phyloP scores from a whole-genome alignment of 2,888 invertebrate genomes.

The Drosophila austrosaltans region DNA sequence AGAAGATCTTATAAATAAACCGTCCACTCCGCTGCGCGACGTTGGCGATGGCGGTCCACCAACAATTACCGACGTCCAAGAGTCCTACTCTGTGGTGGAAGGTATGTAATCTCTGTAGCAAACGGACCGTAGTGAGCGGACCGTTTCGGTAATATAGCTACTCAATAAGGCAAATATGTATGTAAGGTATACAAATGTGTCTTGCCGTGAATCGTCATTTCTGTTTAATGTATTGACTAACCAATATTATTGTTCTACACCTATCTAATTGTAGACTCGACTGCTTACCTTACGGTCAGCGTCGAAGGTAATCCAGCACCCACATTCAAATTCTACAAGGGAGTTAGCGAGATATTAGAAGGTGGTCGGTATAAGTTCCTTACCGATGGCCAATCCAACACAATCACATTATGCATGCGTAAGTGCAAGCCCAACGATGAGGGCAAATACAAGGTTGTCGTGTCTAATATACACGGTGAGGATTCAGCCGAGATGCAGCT shows the following conservation, averaged over 20 bases:
- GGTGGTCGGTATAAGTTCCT: conserved; percentile 97
- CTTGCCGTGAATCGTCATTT: neutral
- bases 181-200: neutral
- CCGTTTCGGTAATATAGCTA: neutral
- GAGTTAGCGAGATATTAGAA: conserved; percentile 95
- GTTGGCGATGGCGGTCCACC: conserved; percentile 93
- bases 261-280: conserved; percentile 87
- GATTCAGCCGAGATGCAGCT: conserved; percentile 98
- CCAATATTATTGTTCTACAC: conserved; percentile 3
- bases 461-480: conserved; percentile 97
- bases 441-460: conserved; percentile 95
- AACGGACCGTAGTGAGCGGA: no score
- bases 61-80: conserved; percentile 95
- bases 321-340: conserved; percentile 97
- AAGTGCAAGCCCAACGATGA: conserved; percentile 99
- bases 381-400: conserved; percentile 96
- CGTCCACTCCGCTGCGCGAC: conserved; percentile 93
- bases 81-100: conserved; percentile 98
- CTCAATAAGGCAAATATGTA: no score
- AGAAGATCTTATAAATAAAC: conserved; percentile 95
- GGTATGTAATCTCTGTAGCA: conserved; percentile 85
- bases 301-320: conserved; percentile 98
- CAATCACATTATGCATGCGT: conserved; percentile 96
- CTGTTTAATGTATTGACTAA: conserved; percentile 24
- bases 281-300: conserved; percentile 95